Percentiles rank a stretch among this genome's conserved stretches.
phyloP scores from a whole-genome alignment of 2,113 vertebrate genomes.

The Orycteropus afer region DNA sequence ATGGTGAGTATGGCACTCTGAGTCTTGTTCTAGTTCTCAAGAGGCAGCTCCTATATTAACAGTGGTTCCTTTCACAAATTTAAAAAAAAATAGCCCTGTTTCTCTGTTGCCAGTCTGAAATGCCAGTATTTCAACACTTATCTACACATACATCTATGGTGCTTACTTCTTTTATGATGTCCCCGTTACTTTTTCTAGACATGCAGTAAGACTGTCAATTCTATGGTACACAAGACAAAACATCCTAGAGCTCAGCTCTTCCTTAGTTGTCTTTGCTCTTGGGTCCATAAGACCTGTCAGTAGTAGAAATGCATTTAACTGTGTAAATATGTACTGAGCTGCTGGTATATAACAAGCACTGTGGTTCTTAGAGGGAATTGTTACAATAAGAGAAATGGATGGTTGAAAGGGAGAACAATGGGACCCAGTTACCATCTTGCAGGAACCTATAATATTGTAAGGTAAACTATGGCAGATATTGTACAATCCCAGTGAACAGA shows the following conservation, averaged over 20 bases:
- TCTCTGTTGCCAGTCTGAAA: slow-evolving; percentile 58
- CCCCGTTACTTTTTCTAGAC: slow-evolving; percentile 11
- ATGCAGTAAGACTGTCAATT: background rate
- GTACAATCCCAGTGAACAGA: background rate
- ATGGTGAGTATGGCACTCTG: background rate
- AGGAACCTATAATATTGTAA: background rate
- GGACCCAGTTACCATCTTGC: background rate
- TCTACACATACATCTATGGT: background rate
- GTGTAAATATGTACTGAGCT: background rate
- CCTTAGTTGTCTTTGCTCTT: slow-evolving; percentile 34
- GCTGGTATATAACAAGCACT: background rate
- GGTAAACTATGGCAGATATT: background rate
- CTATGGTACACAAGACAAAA: slow-evolving; percentile 36
- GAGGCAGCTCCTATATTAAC: slow-evolving; percentile 30
- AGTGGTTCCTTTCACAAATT: slow-evolving; percentile 26
- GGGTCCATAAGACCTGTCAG: background rate
- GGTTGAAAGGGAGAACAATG: background rate
- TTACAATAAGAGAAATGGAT: background rate
- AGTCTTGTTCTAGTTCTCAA: background rate
- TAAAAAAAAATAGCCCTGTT: background rate
- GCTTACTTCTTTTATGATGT: background rate
- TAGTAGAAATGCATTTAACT: background rate
- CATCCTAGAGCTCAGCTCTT: background rate
- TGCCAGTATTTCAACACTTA: slow-evolving; percentile 23
- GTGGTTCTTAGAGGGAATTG: background rate